These are phyloP conservation scores for Catalaphyllia jardinei DNA, from an alignment of 64 coral and sea anemone genomes.

Conservation along the genomic window DNA sequence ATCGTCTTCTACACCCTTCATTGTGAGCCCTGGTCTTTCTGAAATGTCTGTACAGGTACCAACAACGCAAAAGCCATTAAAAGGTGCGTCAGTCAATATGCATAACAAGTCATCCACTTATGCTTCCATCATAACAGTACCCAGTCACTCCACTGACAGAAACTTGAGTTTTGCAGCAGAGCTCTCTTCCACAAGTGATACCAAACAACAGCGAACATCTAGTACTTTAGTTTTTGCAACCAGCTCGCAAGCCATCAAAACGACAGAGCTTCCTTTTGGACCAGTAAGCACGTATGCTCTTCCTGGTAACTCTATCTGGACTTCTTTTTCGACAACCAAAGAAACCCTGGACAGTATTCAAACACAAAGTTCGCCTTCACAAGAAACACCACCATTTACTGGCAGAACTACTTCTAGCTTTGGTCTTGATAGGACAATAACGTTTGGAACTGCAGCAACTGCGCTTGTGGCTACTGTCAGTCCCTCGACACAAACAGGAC, in stretches of 20 bases:
- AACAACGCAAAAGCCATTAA: no score
- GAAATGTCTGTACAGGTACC: no score
- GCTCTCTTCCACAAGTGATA: no score
- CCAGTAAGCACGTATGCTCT: not conserved
- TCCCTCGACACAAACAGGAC: not conserved
- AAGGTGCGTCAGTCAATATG: no score
- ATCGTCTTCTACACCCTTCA: no score
- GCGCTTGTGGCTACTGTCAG: not conserved
- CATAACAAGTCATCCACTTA: no score
- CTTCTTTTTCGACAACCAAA: not conserved
- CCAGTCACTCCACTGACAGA: no score
- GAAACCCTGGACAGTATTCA: not conserved
- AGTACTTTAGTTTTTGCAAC: not conserved
- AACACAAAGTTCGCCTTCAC: not conserved
- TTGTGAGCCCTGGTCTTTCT: no score
- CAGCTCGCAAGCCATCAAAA: not conserved
- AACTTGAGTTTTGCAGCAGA: no score
- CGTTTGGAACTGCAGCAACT: not conserved
- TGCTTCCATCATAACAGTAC: no score
- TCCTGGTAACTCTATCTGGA: not conserved
- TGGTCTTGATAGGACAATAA: not conserved
- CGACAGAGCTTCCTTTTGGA: not conserved
- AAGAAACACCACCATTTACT: not conserved
- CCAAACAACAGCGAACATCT: no score
- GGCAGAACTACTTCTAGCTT: not conserved